Percentiles rank a stretch among this genome's conserved stretches.
Evolutionary conservation across 2,113 vertebrate species (phyloP).

Genomic region (Prietella phreatophila): DNA sequence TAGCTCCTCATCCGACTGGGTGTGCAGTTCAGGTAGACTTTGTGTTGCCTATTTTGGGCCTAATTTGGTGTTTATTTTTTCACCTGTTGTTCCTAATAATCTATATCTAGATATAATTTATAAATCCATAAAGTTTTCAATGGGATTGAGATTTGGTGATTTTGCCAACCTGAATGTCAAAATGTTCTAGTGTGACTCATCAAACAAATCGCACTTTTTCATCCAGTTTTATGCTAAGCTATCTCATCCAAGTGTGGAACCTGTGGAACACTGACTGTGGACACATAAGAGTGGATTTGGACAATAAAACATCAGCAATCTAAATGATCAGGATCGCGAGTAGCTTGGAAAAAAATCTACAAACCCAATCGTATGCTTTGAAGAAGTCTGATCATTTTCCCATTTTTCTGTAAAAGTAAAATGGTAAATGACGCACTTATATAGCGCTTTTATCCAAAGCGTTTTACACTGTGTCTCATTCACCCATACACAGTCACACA

Average conservation of each 20-base stretch:
- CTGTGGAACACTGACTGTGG: neutral
- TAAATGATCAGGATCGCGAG: neutral
- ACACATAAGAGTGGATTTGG: neutral
- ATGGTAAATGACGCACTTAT: too few species aligned
- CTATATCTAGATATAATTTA: neutral
- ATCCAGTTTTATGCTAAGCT: neutral
- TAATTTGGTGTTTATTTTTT: too few species aligned
- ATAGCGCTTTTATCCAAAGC: too few species aligned
- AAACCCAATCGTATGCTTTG: neutral
- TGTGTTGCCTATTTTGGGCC: too few species aligned
- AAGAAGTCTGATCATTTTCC: neutral
- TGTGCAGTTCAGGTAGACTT: too few species aligned
- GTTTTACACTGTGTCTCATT: too few species aligned
- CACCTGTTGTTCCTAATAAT: too few species aligned
- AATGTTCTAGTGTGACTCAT: neutral
- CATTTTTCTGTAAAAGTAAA: neutral
- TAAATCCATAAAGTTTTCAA: neutral
- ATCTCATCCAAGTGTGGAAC: neutral
- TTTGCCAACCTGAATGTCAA: neutral
- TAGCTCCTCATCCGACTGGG: neutral
- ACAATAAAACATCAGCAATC: neutral
- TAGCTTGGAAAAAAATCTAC: neutral
- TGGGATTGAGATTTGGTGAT: neutral
- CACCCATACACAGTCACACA: too few species aligned
- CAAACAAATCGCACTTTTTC: neutral